Conservation (phyloP, 1,140 invertebrate species). For the Drosophila arizonae region DNA sequence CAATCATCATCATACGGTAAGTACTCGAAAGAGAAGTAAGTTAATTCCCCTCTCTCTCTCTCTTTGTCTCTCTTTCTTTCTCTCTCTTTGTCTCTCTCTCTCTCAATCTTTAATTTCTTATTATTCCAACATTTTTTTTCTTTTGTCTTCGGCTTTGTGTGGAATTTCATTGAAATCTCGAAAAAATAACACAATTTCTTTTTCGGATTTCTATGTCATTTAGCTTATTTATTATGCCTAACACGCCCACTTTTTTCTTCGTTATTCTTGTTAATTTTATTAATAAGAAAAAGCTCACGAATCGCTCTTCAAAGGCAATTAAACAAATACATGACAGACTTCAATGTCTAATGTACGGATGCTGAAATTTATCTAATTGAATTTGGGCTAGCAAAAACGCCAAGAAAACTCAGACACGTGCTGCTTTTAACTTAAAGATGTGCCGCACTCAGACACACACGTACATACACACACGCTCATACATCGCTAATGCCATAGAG, state of each 20-base stretch:
- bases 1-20: conserved; percentile 86
- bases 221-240: conserved; percentile 31
- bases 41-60: conserved; percentile 10
- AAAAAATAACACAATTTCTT: conserved; percentile 32
- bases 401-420: neutral
- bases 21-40: conserved; percentile 35
- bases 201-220: conserved; percentile 3
- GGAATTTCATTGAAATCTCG: conserved; percentile 40
- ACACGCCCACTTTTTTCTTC: conserved; percentile 26
- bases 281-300: conserved; percentile 3
- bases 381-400: conserved; percentile 14
- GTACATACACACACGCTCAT: neutral
- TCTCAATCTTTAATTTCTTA: neutral
- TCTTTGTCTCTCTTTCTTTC: neutral
- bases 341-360: conserved; percentile 28
- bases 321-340: conserved; percentile 26
- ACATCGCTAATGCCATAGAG: conserved; percentile 9
- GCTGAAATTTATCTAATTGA: conserved; percentile 36
- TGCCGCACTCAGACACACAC: conserved; percentile 11
- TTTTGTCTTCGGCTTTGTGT: conserved; percentile 26
- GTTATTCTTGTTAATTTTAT: neutral
- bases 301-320: conserved; percentile 29
- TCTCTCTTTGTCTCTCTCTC: neutral
- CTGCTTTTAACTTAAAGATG: conserved; percentile 4
- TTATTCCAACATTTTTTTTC: conserved; percentile 26